Percentiles rank a stretch among this genome's conserved stretches.
Conservation (phyloP, 2,113 vertebrate genomes). For the Bagarius yarrelli region DNA sequence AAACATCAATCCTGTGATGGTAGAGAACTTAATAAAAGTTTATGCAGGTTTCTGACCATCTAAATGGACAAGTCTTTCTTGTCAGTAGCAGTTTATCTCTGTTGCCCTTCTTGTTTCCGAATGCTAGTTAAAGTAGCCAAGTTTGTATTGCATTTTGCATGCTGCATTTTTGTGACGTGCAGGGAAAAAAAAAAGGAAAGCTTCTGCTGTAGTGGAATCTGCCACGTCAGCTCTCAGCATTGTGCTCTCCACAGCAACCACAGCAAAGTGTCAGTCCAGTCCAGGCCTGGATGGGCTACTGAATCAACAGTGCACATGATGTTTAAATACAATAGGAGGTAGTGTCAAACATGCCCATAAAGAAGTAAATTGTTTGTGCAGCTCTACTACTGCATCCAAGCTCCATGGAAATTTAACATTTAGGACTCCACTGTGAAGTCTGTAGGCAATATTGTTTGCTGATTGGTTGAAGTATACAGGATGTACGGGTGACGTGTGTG, state of each 20-base stretch:
- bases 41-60: background rate
- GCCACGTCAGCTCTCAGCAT: conserved; percentile 67
- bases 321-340: conserved; percentile 13
- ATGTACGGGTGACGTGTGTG: too few relatives aligned
- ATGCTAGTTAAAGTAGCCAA: background rate
- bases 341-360: conserved; percentile 21
- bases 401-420: background rate
- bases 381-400: background rate
- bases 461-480: too few relatives aligned
- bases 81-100: background rate
- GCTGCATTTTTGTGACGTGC: conserved; percentile 20
- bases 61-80: background rate
- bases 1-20: background rate
- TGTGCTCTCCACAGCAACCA: conserved; percentile 62
- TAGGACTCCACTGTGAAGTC: background rate
- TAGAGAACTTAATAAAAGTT: background rate
- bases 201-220: conserved; percentile 31
- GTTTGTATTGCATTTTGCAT: conserved; percentile 18
- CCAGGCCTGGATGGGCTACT: conserved; percentile 51
- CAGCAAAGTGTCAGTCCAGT: conserved; percentile 54
- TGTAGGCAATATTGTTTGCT: too few relatives aligned
- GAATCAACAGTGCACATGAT: conserved; percentile 39
- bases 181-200: background rate
- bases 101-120: background rate
- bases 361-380: conserved; percentile 1